These are phyloP conservation scores for Diuraphis noxia DNA, from an alignment of 1,140 invertebrate genomes.

Conservation along the genomic window DNA sequence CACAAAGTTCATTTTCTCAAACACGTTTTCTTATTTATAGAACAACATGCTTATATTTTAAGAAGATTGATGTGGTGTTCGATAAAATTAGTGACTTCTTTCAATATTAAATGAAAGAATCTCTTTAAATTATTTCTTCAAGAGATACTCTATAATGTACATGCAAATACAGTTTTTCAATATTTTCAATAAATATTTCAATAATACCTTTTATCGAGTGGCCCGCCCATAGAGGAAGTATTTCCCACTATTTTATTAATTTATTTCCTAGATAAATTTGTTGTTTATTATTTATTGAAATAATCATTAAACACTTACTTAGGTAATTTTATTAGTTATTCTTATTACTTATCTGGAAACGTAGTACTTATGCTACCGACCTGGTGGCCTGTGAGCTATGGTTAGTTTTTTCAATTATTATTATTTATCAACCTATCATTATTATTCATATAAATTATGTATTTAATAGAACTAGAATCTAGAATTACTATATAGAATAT, in stretches of 20 bases:
- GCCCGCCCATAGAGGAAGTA: background rate
- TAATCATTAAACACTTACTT: background rate
- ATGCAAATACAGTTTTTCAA: background rate
- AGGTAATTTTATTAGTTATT: background rate
- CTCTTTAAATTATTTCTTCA: background rate
- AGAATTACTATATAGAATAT: background rate
- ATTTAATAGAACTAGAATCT: background rate
- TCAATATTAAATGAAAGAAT: too few species aligned
- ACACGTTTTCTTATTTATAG: too few species aligned
- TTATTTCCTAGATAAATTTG: background rate
- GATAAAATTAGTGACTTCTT: background rate
- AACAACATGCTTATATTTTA: background rate
- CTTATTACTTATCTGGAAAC: background rate
- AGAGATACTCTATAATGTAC: background rate
- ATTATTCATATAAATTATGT: background rate
- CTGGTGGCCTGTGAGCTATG: background rate
- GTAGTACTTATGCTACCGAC: background rate
- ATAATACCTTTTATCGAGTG: background rate
- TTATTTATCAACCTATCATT: background rate
- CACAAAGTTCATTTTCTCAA: background rate
- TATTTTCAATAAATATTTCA: background rate
- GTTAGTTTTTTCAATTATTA: background rate
- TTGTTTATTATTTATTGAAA: constrained; percentile 1
- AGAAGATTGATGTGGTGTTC: background rate
- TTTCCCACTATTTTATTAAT: background rate